Evolutionary conservation across 2,113 vertebrate species (phyloP).

Genomic region (Phrynosoma blainvillii): DNA sequence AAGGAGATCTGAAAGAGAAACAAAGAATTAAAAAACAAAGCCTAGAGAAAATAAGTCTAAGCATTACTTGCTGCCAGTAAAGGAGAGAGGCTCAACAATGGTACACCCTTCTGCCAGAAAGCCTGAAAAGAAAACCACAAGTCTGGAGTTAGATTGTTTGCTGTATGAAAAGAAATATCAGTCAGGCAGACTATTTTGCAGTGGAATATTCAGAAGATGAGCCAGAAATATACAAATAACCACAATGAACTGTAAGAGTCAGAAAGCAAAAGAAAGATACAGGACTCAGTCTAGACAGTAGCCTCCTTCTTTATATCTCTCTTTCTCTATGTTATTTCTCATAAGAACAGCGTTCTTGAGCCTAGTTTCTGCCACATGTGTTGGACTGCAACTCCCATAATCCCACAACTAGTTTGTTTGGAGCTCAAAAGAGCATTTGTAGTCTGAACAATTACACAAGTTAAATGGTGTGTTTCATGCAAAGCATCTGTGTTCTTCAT

Average conservation of each 20-base stretch:
- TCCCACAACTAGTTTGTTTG: no score
- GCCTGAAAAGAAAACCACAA: constrained; percentile 1
- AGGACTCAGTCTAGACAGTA: neutral
- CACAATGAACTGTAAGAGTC: constrained; percentile 19
- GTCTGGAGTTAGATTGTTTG: neutral
- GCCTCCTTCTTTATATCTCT: neutral
- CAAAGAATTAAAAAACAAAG: constrained; percentile 29
- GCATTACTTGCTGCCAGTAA: neutral
- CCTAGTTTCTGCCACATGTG: no score
- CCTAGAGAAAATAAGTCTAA: constrained; percentile 19
- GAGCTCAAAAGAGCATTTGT: no score
- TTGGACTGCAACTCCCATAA: no score
- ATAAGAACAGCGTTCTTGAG: no score
- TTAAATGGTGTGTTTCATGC: neutral
- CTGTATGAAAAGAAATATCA: constrained; percentile 28
- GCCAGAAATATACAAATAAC: constrained; percentile 13
- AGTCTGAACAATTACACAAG: neutral
- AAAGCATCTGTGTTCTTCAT: no score
- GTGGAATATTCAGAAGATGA: constrained; percentile 33
- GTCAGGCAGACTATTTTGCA: constrained; percentile 6
- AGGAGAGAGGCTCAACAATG: neutral
- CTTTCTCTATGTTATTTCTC: neutral
- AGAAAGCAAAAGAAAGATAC: neutral
- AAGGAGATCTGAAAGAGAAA: constrained; percentile 22
- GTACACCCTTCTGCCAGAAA: constrained; percentile 13